A percentile compares a stretch with the other conserved stretches of the same genome.
phyloP scores from a whole-genome alignment of 2,888 invertebrate species.

The Myathropa florea region DNA sequence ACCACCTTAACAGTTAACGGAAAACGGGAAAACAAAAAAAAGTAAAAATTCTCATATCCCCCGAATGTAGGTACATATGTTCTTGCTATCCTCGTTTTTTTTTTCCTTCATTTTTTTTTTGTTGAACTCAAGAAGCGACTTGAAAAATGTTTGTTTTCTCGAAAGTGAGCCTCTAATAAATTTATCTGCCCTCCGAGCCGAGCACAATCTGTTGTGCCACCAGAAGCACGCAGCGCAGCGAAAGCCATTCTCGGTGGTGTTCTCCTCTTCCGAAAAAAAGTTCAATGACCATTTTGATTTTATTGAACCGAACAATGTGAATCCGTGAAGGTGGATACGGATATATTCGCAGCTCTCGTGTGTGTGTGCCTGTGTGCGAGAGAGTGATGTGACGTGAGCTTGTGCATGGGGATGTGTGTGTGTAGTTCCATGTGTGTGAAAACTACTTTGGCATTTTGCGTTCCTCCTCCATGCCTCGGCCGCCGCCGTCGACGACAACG shows the following conservation, averaged over 20 bases:
- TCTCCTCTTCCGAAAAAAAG: conserved; percentile 54
- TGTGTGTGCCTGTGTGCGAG: conserved; percentile 16
- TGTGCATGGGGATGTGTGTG: background rate
- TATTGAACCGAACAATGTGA: conserved; percentile 70
- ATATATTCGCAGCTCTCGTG: background rate
- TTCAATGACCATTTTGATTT: conserved; percentile 71
- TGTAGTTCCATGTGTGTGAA: conserved; percentile 15
- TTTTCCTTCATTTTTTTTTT: conserved; percentile 15
- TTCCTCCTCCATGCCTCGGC: background rate
- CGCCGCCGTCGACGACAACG: background rate
- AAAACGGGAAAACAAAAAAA: conserved; percentile 14
- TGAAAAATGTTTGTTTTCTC: conserved; percentile 29
- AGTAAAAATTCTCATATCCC: background rate
- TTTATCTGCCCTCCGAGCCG: conserved; percentile 17
- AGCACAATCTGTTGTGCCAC: conserved; percentile 29
- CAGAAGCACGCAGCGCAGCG: background rate
- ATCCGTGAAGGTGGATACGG: conserved; percentile 53
- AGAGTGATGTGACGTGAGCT: conserved; percentile 5
- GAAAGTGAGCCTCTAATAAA: conserved; percentile 12
- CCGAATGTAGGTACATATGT: conserved; percentile 23
- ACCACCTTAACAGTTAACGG: conserved; percentile 52
- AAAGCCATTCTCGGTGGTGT: background rate
- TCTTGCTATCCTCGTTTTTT: background rate
- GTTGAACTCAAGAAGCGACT: background rate
- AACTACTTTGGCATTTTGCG: conserved; percentile 57